phyloP scores from a whole-genome alignment of 2,888 invertebrate species.

The Octonoba sinensis region DNA sequence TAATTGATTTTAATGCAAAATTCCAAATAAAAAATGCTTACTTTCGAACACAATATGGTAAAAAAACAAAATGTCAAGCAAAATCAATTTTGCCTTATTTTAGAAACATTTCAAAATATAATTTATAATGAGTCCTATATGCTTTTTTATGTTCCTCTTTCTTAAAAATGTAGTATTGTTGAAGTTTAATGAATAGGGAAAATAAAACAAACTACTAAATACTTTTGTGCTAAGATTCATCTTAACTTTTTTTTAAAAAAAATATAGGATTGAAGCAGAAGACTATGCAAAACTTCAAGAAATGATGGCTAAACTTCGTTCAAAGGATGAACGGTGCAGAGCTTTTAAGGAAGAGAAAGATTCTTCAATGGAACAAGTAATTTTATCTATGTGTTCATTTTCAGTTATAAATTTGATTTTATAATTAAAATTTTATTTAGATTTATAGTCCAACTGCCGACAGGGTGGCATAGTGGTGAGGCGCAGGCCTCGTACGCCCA shows the following conservation, averaged over 20 bases:
- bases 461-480: too few species aligned
- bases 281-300: slow-evolving; percentile 60
- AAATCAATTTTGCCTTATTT: too few species aligned
- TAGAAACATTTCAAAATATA: too few species aligned
- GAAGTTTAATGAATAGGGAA: not conserved
- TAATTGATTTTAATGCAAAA: too few species aligned
- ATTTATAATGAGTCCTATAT: not conserved
- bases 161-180: too few species aligned
- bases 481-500: too few species aligned
- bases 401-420: not conserved
- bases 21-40: too few species aligned
- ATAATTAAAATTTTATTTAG: not conserved
- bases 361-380: slow-evolving; percentile 61
- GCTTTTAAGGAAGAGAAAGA: slow-evolving; percentile 58
- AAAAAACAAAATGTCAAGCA: too few species aligned
- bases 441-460: too few species aligned
- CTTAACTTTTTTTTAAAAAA: not conserved
- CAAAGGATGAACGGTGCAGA: slow-evolving; percentile 59
- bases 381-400: not conserved
- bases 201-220: not conserved
- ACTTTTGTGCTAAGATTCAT: not conserved
- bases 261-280: slow-evolving; percentile 60
- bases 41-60: too few species aligned
- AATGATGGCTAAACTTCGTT: slow-evolving; percentile 62
- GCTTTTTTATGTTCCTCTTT: not conserved